Evolutionary conservation across 2,888 invertebrate species (phyloP).

Genomic region (Eristalis pertinax): DNA sequence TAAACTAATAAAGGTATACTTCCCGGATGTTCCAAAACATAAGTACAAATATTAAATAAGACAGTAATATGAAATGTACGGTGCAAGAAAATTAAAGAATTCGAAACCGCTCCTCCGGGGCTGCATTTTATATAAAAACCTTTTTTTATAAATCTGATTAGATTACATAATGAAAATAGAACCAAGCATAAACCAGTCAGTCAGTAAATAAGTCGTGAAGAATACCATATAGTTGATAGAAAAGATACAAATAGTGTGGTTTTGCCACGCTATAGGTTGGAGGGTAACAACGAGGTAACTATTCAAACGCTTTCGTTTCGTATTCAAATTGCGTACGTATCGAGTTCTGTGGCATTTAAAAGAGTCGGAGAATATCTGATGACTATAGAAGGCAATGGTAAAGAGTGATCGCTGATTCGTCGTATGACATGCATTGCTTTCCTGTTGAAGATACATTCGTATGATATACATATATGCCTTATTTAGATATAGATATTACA

Average conservation of each 20-base stretch:
- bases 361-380: conserved; percentile 18
- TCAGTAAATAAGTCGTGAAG: background rate
- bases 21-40: background rate
- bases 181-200: conserved; percentile 16
- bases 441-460: conserved; percentile 2
- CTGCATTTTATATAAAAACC: conserved; percentile 21
- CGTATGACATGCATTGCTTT: conserved; percentile 20
- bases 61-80: background rate
- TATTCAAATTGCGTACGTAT: conserved; percentile 62
- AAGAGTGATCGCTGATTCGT: conserved; percentile 48
- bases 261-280: background rate
- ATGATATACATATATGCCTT: background rate
- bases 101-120: background rate
- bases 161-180: conserved; percentile 67
- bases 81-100: background rate
- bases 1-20: background rate
- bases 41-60: background rate
- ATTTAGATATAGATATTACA: too few species aligned
- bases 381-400: conserved; percentile 3
- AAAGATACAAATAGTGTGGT: background rate
- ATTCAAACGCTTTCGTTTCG: conserved; percentile 48
- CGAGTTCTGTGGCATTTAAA: conserved; percentile 48
- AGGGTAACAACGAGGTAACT: conserved; percentile 19
- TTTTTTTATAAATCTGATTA: conserved; percentile 60
- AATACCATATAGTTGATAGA: background rate